Evolutionary conservation across 2,888 invertebrate species (phyloP), one percentile per base, ranked within the genome.

Genomic region (Cataglyphis albicans): DNA sequence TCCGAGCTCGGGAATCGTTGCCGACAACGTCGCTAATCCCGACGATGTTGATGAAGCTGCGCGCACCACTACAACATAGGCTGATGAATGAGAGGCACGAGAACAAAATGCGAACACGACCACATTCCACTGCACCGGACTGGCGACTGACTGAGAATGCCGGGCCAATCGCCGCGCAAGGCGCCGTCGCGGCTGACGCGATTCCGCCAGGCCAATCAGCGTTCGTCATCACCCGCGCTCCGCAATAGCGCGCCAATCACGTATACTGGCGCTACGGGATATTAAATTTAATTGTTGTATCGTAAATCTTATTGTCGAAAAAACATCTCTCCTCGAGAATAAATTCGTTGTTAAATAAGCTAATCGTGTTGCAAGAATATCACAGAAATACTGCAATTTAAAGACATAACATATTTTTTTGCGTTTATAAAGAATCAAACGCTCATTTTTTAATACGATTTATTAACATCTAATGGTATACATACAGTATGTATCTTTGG

Each of bases 51-150:
- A 52, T 2, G n/a, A n/a, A n/a, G n/a, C 52, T 52, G 52, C 52
- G 52, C 52, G 52, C 52, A 52, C 52, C 85, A 86, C 86, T 82
- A 83, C 84, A 74, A 84, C 88, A 82, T 76, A 83, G 68, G 44
- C 67, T 82, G 73, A 84, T 86, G 88, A 90, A 91, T 88, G 91
- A 87, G 87, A 89, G 91, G 89, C 90, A 90, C 91, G 88, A 90
- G 78, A 86, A 86, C 83, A 70, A 88, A 84, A 90, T 84, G 78
- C 86, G 87, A 76, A 88, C 88, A 87, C 91, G 78, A 91, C 88
- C 90, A 88, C 92, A 88, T 92, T 92, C 92, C 92, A 91, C 91
- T 91, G 90, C 91, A 90, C 89, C 91, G 85, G 85, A 91, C 90
- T 89, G 86, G 86, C 88, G 88, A 92, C 92, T 92, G 92, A 92